Percentiles rank a stretch among this genome's conserved stretches.
These are phyloP conservation scores for Eupeodes corollae DNA, from an alignment of 1,140 invertebrate species.

Conservation along the genomic window DNA sequence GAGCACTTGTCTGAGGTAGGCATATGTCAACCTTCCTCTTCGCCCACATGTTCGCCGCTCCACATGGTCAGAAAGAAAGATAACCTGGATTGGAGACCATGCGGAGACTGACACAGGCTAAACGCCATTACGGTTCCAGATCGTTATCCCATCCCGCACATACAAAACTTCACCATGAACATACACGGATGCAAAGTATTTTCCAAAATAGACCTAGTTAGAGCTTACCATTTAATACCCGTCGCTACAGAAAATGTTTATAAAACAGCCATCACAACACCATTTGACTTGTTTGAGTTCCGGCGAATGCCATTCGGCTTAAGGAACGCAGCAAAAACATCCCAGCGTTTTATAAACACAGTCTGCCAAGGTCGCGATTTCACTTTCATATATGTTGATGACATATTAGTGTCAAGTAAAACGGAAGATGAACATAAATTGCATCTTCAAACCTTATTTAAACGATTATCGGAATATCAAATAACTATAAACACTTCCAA, in stretches of 20 bases:
- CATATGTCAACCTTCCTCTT: constrained; percentile 26
- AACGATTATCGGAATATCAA: constrained; percentile 13
- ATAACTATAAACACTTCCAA: constrained; percentile 19
- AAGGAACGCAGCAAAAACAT: constrained; percentile 33
- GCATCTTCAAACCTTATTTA: constrained; percentile 18
- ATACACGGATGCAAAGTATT: constrained; percentile 36
- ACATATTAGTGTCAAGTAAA: constrained; percentile 40
- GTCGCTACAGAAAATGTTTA: constrained; percentile 13
- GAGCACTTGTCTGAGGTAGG: constrained; percentile 9
- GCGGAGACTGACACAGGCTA: constrained; percentile 38
- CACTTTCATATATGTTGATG: constrained; percentile 36
- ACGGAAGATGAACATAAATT: constrained; percentile 18
- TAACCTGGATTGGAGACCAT: constrained; percentile 26
- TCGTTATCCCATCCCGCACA: too few species aligned
- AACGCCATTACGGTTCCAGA: constrained; percentile 36
- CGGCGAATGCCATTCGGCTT: constrained; percentile 33
- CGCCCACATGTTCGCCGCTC: constrained; percentile 37
- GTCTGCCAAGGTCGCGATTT: constrained; percentile 32
- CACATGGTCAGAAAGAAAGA: constrained; percentile 33
- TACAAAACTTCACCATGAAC: constrained; percentile 23
- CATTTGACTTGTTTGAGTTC: constrained; percentile 36
- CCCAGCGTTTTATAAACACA: constrained; percentile 40
- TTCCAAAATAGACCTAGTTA: constrained; percentile 37
- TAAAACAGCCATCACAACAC: constrained; percentile 28
- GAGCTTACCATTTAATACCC: constrained; percentile 41